These are phyloP conservation scores for Sylvia borin DNA, from an alignment of 2,797 vertebrate species.

Conservation along the genomic window DNA sequence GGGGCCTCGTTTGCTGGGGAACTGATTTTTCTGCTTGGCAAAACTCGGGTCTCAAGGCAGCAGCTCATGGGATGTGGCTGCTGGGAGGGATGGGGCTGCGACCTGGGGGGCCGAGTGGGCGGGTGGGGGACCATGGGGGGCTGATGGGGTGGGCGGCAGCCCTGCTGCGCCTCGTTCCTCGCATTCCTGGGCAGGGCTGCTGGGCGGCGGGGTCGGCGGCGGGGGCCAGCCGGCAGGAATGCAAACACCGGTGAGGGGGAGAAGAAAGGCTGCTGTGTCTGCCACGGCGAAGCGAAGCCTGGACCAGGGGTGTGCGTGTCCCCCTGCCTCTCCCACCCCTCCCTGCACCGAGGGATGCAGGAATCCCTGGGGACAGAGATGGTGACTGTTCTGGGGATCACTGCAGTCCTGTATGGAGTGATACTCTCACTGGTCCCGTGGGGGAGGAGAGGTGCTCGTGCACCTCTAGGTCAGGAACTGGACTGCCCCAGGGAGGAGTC, in stretches of 20 bases:
- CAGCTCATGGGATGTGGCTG: background rate
- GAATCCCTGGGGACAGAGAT: background rate
- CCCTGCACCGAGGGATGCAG: fast-evolving
- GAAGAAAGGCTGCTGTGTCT: conserved; percentile 62
- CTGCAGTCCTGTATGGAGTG: fast-evolving
- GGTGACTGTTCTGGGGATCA: fast-evolving
- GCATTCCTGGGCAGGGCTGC: conserved; percentile 60
- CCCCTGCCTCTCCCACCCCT: background rate
- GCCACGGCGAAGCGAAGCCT: background rate
- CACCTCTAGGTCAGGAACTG: background rate
- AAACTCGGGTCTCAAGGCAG: background rate
- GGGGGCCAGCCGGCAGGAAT: conserved; percentile 45
- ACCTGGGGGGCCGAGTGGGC: background rate
- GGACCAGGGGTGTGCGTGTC: background rate
- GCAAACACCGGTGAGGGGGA: conserved; percentile 57
- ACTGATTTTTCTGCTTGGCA: background rate
- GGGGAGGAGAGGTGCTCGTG: background rate
- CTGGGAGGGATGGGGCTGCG: background rate
- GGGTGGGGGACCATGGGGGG: background rate
- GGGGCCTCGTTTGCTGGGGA: background rate
- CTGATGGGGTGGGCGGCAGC: background rate
- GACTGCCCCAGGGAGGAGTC: background rate
- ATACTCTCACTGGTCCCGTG: fast-evolving
- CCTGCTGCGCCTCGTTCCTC: conserved; percentile 47
- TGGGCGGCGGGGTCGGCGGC: background rate